Conservation (phyloP, 2,113 vertebrate species). For the Chloropsis hardwickii region DNA sequence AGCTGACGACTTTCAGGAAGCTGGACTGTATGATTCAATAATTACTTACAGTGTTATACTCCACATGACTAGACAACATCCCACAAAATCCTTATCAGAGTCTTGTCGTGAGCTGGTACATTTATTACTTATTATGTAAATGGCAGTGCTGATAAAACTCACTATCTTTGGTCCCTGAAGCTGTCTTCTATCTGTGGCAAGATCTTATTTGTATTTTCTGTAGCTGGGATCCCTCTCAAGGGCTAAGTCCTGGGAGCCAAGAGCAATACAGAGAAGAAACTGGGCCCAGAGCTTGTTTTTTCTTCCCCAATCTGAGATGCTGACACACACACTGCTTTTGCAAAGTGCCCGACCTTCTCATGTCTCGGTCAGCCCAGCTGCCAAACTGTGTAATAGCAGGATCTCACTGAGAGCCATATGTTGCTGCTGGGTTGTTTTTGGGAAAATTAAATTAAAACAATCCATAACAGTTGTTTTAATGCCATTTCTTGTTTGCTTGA, state of each 20-base stretch:
- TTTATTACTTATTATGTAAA: slow-evolving; percentile 32
- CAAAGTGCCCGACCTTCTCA: not conserved
- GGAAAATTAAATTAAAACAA: slow-evolving; percentile 22
- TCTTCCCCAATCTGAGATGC: not conserved
- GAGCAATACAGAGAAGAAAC: not conserved
- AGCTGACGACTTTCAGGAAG: not conserved
- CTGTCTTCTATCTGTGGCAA: not conserved
- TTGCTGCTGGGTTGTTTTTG: not conserved
- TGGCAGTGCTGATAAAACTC: not conserved
- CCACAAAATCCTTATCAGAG: not conserved
- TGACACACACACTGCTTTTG: not conserved
- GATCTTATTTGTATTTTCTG: not conserved
- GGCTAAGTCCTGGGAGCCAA: not conserved
- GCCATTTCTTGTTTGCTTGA: slow-evolving; percentile 6
- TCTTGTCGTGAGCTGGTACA: not conserved
- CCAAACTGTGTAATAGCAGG: not conserved
- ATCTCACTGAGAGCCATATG: not conserved
- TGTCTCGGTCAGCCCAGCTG: not conserved
- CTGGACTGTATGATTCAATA: not conserved
- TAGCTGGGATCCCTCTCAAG: not conserved
- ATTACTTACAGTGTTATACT: not conserved
- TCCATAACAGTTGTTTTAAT: not conserved
- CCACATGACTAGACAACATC: not conserved
- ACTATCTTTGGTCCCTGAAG: not conserved
- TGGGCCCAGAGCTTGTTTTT: not conserved